Evolutionary conservation across 1,140 invertebrate species (phyloP), one percentile per base, ranked within the genome.

Genomic region (Bombyx mandarina): DNA sequence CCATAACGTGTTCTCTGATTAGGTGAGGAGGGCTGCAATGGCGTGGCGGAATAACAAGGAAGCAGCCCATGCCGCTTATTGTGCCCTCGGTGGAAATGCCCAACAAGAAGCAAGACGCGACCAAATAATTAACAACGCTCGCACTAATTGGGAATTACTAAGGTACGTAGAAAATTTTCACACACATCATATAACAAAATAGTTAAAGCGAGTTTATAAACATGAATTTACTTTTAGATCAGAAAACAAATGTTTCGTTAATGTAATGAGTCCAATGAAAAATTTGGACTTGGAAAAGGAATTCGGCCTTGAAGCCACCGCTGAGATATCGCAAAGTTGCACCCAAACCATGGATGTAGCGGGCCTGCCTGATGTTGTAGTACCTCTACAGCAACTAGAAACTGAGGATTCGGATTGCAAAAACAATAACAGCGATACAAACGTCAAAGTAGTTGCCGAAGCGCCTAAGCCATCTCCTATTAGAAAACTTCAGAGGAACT

Each of bases 71-170:
- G 89, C 91, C 0, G 89, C 91, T 9, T 92, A 92, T 60, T 90
- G 91, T 56, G 91, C 93, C 43, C 87, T 93, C 3, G 91, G 90
- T n/a, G 90, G 90, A 43, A 90, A 92, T 62, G 90, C 92, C 3
- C 91, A 91, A 63, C 89, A 91, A 60, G 93, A 90, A 61, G 91
- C 91, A 42, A 84, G 90, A 1, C 83, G 94, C 4, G 94, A 95
- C 69, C 92, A 95, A 79, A 91, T 95, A 2, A 95, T 95, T 56
- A 92, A 93, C 43, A 95, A 95, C 76, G 94, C 94, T 1, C 90
- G 93, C 64, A 94, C 93, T 3, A 95, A 94, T 66, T 95, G 94
- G 94, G 93, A 95, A 77, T 77, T 94, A 51, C 75, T 94, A 1
- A 90, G 93, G 66, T 93, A 59, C 26, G 26, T 18, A 18, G 26